phyloP scores from a whole-genome alignment of 2,888 invertebrate species.

The Noctuana brunneofusca region DNA sequence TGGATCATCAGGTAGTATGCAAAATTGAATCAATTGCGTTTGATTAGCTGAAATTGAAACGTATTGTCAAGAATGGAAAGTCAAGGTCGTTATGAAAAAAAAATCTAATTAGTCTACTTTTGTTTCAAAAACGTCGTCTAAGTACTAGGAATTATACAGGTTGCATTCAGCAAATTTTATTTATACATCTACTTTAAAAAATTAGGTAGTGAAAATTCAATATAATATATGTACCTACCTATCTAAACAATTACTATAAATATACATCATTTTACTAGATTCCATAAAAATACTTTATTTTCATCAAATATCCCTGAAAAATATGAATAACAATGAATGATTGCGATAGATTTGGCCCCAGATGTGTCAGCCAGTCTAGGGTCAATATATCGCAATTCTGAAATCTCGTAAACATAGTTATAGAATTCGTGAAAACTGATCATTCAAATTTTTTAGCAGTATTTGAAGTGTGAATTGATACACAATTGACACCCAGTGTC shows the following conservation, averaged over 20 bases:
- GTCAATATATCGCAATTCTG: conserved; percentile 14
- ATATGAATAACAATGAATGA: background rate
- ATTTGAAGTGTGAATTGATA: conserved; percentile 48
- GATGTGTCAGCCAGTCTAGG: background rate
- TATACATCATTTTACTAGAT: too few relatives aligned
- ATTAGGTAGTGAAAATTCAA: too few relatives aligned
- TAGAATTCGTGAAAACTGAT: conserved; percentile 25
- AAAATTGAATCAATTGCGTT: conserved; percentile 9
- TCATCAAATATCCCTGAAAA: background rate
- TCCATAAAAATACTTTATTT: background rate
- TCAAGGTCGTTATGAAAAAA: background rate
- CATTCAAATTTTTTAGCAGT: conserved; percentile 26
- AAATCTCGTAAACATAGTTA: conserved; percentile 10
- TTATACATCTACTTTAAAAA: too few relatives aligned
- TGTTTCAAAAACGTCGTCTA: background rate
- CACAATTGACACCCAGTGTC: conserved; percentile 54
- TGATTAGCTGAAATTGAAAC: conserved; percentile 4
- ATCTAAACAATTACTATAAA: too few relatives aligned
- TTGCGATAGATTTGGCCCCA: background rate
- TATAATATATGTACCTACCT: too few relatives aligned
- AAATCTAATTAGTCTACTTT: background rate
- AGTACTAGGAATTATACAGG: too few relatives aligned
- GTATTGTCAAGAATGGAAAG: background rate
- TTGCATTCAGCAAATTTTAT: too few relatives aligned
- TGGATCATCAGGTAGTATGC: background rate